A percentile compares a stretch with the other conserved stretches of the same genome.
phyloP scores from a whole-genome alignment of 2,797 vertebrate genomes.

The Fratercula arctica region DNA sequence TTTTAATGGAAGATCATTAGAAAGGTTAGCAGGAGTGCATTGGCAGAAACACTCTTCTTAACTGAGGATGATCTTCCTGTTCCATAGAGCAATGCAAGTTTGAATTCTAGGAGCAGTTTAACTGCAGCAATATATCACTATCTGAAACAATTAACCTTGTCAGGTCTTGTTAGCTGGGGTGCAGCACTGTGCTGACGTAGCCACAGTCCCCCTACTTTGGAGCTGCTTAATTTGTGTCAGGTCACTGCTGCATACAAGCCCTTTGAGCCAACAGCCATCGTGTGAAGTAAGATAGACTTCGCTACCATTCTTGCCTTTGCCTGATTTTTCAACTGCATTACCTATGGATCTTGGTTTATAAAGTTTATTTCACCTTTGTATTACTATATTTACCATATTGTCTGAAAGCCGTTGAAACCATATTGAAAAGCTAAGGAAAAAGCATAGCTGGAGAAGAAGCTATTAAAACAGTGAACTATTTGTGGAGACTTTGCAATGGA shows the following conservation, averaged over 20 bases:
- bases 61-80: not conserved
- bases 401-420: not conserved
- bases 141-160: slow-evolving; percentile 12
- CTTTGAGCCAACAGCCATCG: not conserved
- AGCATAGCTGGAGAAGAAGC: not conserved
- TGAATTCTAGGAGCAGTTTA: not conserved
- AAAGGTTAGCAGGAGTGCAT: not conserved
- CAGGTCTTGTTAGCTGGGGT: not conserved
- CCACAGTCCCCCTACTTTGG: not conserved
- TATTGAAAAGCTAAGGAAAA: not conserved
- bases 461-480: slow-evolving; percentile 36
- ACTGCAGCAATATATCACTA: not conserved
- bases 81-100: not conserved
- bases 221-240: not conserved
- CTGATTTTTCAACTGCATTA: not conserved
- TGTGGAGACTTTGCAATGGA: slow-evolving; percentile 15
- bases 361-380: not conserved
- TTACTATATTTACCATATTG: not conserved
- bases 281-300: not conserved
- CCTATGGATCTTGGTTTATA: not conserved
- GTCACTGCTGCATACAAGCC: not conserved
- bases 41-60: not conserved
- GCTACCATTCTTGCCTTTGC: not conserved
- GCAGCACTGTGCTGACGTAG: not conserved
- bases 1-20: not conserved